Percentiles rank a stretch among this genome's conserved stretches.
phyloP scores from a whole-genome alignment of 2,797 vertebrate genomes.

The Crocidura indochinensis region DNA sequence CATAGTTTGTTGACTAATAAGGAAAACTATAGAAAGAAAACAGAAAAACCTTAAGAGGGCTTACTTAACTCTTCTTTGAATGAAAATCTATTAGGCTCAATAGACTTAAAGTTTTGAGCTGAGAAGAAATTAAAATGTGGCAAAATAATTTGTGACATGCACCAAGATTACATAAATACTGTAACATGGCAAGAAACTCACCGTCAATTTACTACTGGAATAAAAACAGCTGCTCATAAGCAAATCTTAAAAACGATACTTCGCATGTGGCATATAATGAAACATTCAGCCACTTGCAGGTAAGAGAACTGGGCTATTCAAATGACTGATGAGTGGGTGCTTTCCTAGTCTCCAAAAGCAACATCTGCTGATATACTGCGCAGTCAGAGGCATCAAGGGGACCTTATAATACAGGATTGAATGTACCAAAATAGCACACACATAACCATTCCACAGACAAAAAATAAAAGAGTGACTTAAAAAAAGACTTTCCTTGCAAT shows the following conservation, averaged over 20 bases:
- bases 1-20: constrained; percentile 62
- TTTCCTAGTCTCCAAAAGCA: constrained; percentile 53
- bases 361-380: not conserved
- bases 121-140: constrained; percentile 49
- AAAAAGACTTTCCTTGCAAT: constrained; percentile 33
- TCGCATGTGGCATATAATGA: constrained; percentile 29
- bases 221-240: constrained; percentile 50
- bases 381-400: constrained; percentile 13
- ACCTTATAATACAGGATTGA: not conserved
- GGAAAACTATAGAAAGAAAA: constrained; percentile 13
- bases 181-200: constrained; percentile 37
- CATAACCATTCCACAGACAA: not conserved
- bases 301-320: constrained; percentile 56
- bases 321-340: not conserved
- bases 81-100: constrained; percentile 59
- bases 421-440: constrained; percentile 52
- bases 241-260: constrained; percentile 39
- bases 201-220: constrained; percentile 58
- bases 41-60: constrained; percentile 24
- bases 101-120: constrained; percentile 35
- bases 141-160: constrained; percentile 9
- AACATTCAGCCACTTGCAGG: constrained; percentile 47
- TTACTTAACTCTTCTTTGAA: constrained; percentile 24
- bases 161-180: constrained; percentile 4
- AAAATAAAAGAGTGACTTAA: constrained; percentile 6